Evolutionary conservation across 2,797 vertebrate species (phyloP), one percentile per base, ranked within the genome.

Genomic region (Centropyge bicolor): DNA sequence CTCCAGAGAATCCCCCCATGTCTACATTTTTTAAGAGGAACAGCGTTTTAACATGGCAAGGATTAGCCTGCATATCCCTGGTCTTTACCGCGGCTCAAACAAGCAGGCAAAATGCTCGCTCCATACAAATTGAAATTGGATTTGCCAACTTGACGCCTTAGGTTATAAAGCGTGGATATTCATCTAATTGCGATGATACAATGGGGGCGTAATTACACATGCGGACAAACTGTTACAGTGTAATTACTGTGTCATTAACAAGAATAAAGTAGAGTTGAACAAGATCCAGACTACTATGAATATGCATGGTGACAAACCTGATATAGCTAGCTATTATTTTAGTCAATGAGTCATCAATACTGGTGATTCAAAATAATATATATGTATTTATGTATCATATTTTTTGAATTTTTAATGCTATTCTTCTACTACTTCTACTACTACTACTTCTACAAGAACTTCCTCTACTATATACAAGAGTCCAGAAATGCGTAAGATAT

Each of bases 101-200:
- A 95, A 91, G 93, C 89, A 92, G 88, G 92, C 91, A 88, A 95
- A 95, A 95, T 90, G 88, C 92, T 94, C 71, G 76, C 86, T 92
- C 94, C 93, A 93, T 94, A 95, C 92, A 96, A 96, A 96, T 94
- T 95, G 93, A 95, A 96, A 96, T 96, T 95, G 95, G 95, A 95
- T 96, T 96, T 95, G 93, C 94, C 91, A 91, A 94, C 89, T 92
- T 84, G 92, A 91, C 86, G 95, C 95, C 95, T 95, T 89, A 94
- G 95, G 95, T 96, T 95, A 95, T 94, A 95, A 95, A 95, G 94
- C 94, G 88, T 91, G 94, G 93, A 95, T 96, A 96, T 95, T 95
- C 94, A 95, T 96, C 94, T 95, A 95, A 96, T 95, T 95, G 94
- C 93, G 67, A 90, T 86, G 89, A 94, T 95, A 95, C 95, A 94